Conservation (phyloP, 2,888 invertebrate genomes). For the Sinhomidia bicolor region DNA sequence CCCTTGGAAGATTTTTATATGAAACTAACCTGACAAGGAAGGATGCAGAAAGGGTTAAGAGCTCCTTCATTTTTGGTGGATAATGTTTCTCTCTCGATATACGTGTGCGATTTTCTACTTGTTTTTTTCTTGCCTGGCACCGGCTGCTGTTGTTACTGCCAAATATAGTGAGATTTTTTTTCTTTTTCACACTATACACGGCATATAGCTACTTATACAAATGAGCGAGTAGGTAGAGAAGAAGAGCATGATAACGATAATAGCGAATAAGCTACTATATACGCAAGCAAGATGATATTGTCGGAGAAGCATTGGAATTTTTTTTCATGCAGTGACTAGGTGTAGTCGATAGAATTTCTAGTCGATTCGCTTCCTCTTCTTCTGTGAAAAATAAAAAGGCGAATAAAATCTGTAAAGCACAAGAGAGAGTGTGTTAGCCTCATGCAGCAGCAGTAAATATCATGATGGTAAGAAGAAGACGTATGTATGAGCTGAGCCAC, state of each 20-base stretch:
- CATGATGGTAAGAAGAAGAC: too few relatives aligned
- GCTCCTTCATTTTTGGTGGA: slow-evolving; percentile 12
- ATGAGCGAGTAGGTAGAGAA: too few relatives aligned
- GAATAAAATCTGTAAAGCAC: slow-evolving; percentile 10
- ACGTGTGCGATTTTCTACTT: too few relatives aligned
- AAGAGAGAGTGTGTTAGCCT: not conserved
- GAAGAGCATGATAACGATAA: too few relatives aligned
- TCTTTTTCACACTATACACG: too few relatives aligned
- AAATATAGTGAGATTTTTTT: too few relatives aligned
- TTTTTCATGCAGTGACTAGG: too few relatives aligned
- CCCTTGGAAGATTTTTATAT: not conserved
- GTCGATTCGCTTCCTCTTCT: too few relatives aligned
- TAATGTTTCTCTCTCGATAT: not conserved
- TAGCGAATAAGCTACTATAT: too few relatives aligned
- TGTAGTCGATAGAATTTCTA: too few relatives aligned
- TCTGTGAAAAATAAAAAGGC: not conserved
- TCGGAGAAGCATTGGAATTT: not conserved
- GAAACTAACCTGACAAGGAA: slow-evolving; percentile 8
- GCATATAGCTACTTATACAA: too few relatives aligned
- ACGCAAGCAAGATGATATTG: too few relatives aligned
- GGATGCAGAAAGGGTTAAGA: slow-evolving; percentile 25
- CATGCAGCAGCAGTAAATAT: not conserved
- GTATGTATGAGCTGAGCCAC: not conserved
- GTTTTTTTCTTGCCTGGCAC: slow-evolving; percentile 38
- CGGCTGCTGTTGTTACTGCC: slow-evolving; percentile 36